Evolutionary conservation across 2,888 invertebrate species (phyloP).

Genomic region (Cerastoderma edule): DNA sequence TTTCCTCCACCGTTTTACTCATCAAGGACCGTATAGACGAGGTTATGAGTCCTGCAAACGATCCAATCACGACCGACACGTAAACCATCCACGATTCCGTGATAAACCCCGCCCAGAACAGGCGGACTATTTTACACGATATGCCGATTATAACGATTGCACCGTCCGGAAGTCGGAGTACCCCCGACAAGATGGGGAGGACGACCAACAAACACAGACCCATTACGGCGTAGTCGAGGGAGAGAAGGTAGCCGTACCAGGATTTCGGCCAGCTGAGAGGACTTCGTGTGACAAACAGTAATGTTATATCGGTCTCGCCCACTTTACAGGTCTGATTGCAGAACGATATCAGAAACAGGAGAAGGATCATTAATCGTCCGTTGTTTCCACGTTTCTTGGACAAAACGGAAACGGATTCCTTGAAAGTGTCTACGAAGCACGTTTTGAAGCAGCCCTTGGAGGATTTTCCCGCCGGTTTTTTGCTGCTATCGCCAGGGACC

Average conservation of each 20-base stretch:
- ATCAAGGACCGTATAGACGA: slow-evolving; percentile 79
- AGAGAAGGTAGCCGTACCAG: slow-evolving; percentile 81
- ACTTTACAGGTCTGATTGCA: slow-evolving; percentile 79
- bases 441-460: slow-evolving; percentile 50
- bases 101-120: slow-evolving; percentile 76
- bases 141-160: slow-evolving; percentile 79
- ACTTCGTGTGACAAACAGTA: slow-evolving; percentile 76
- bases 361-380: slow-evolving; percentile 67
- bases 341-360: slow-evolving; percentile 74
- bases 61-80: slow-evolving; percentile 76
- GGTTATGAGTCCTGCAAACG: slow-evolving; percentile 80
- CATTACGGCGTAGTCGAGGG: slow-evolving; percentile 82
- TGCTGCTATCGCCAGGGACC: slow-evolving; percentile 40
- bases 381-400: slow-evolving; percentile 64
- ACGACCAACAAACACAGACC: slow-evolving; percentile 79
- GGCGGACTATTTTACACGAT: slow-evolving; percentile 77
- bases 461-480: slow-evolving; percentile 20
- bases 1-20: slow-evolving; percentile 80
- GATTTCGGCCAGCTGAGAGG: slow-evolving; percentile 80
- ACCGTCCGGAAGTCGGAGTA: slow-evolving; percentile 74
- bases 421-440: slow-evolving; percentile 60
- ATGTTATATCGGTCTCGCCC: slow-evolving; percentile 79
- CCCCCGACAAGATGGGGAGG: slow-evolving; percentile 78
- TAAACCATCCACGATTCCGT: slow-evolving; percentile 79
- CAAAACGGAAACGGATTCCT: slow-evolving; percentile 73